Conservation (phyloP, 2,888 invertebrate species). For the Orchesellides sinensis region DNA sequence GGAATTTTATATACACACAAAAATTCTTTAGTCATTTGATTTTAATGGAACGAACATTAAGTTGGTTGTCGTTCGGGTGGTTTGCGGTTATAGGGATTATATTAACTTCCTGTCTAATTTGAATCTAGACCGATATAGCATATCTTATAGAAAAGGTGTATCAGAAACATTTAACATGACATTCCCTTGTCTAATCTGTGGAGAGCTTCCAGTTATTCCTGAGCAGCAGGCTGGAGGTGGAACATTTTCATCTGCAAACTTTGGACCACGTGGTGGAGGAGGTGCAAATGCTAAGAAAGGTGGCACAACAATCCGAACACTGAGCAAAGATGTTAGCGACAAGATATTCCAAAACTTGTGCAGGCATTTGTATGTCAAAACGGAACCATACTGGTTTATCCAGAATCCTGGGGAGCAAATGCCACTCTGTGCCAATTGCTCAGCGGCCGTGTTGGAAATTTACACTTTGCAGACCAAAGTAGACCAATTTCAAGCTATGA, state of each 20-base stretch:
- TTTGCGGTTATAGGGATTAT: no score
- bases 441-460: conserved; percentile 42
- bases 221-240: conserved; percentile 11
- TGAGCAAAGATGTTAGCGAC: conserved; percentile 55
- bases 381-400: conserved; percentile 53
- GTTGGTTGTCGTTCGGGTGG: no score
- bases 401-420: conserved; percentile 56
- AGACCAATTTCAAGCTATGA: conserved; percentile 49
- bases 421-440: conserved; percentile 50
- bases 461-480: conserved; percentile 50
- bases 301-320: conserved; percentile 46
- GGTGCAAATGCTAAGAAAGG: not conserved
- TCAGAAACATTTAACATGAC: conserved; percentile 21
- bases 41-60: no score
- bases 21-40: no score
- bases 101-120: no score
- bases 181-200: conserved; percentile 52
- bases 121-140: no score
- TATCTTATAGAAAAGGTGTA: no score
- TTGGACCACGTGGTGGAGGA: not conserved
- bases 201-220: conserved; percentile 45
- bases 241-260: not conserved
- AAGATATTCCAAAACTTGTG: conserved; percentile 58
- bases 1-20: no score
- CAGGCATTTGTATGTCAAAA: conserved; percentile 42